Evolutionary conservation across 2,888 invertebrate genomes (phyloP).

Genomic region (Ypsolopha sequella): DNA sequence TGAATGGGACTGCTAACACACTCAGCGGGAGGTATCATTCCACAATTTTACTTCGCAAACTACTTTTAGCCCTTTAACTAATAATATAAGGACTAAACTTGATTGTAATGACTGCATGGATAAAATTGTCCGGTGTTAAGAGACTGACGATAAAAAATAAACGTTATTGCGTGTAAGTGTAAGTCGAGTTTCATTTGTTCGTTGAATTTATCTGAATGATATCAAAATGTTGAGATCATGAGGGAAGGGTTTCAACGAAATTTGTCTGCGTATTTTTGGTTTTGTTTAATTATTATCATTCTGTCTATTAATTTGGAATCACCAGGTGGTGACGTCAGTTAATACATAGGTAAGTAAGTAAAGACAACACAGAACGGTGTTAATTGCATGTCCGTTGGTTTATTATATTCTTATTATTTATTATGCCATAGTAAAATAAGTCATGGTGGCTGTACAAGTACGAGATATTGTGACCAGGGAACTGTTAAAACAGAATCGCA

Average conservation of each 20-base stretch:
- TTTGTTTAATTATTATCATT: neutral
- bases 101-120: neutral
- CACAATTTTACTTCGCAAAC: neutral
- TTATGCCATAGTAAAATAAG: no score
- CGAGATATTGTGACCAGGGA: no score
- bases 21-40: slow-evolving; percentile 45
- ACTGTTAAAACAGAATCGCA: no score
- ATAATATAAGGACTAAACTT: neutral
- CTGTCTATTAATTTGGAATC: neutral
- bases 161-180: neutral
- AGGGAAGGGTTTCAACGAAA: slow-evolving; percentile 1
- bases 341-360: no score
- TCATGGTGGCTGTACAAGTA: no score
- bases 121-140: neutral
- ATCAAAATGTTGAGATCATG: neutral
- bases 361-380: no score
- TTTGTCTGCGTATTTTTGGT: neutral
- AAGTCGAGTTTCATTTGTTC: slow-evolving; percentile 1
- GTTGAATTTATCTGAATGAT: neutral
- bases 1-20: slow-evolving; percentile 59
- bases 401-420: no score
- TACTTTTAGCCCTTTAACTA: neutral
- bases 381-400: no score
- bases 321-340: neutral
- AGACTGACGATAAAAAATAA: neutral